These are phyloP conservation scores for Chymomyza fuscimana DNA, from an alignment of 2,888 invertebrate species.

Conservation along the genomic window DNA sequence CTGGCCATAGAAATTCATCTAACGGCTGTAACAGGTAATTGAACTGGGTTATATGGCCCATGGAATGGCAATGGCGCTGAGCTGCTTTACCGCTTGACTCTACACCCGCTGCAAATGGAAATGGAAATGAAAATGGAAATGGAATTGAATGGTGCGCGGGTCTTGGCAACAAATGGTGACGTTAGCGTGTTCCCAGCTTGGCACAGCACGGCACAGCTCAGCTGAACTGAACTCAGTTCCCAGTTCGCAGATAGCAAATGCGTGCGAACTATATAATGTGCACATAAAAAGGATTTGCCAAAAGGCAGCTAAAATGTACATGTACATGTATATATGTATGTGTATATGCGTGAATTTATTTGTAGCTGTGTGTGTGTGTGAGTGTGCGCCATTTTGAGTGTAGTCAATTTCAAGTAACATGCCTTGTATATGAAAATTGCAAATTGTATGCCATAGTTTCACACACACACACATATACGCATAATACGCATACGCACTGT, in stretches of 20 bases:
- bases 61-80: constrained; percentile 47
- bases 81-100: constrained; percentile 3
- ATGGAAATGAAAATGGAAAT: constrained; percentile 49
- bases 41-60: constrained; percentile 75
- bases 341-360: constrained; percentile 9
- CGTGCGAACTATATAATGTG: constrained; percentile 72
- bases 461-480: constrained; percentile 13
- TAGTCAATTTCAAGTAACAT: constrained; percentile 50
- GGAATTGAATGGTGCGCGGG: constrained; percentile 64
- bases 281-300: constrained; percentile 78
- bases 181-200: constrained; percentile 19
- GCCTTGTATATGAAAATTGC: constrained; percentile 60
- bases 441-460: constrained; percentile 65
- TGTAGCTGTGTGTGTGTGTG: background rate
- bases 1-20: constrained; percentile 79
- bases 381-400: constrained; percentile 15
- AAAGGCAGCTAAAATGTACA: background rate
- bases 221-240: constrained; percentile 4
- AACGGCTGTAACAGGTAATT: constrained; percentile 79
- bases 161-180: constrained; percentile 14
- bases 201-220: too few species aligned
- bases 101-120: constrained; percentile 40
- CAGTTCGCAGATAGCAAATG: constrained; percentile 42
- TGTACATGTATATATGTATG: background rate
- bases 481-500: constrained; percentile 12